Percentiles rank a stretch among this genome's conserved stretches.
Evolutionary conservation across 2,797 vertebrate species (phyloP).

Genomic region (Falco columbarius): DNA sequence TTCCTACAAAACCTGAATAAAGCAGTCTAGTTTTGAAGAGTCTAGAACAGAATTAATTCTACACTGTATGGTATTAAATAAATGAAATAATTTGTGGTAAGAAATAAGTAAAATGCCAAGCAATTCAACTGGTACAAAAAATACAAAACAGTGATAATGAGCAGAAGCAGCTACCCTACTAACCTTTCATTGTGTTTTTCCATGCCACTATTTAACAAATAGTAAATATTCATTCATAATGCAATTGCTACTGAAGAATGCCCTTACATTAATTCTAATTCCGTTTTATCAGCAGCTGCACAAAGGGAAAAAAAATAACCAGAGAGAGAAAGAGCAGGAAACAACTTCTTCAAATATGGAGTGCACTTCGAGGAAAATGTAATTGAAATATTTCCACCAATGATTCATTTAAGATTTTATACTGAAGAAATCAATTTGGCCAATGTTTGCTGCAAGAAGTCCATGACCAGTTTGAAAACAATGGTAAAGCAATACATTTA

Average conservation of each 20-base stretch:
- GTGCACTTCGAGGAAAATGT: background rate
- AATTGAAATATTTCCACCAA: background rate
- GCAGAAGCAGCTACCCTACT: background rate
- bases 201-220: background rate
- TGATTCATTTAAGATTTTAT: background rate
- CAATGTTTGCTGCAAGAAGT: background rate
- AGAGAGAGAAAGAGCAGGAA: background rate
- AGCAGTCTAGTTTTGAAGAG: background rate
- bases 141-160: background rate
- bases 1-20: background rate
- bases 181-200: background rate
- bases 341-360: background rate
- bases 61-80: background rate
- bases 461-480: background rate
- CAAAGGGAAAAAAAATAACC: rapidly evolving
- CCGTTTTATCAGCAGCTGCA: background rate
- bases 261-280: background rate
- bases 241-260: background rate
- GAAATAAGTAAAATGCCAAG: background rate
- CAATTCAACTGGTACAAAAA: background rate
- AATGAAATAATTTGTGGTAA: background rate
- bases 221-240: background rate
- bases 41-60: background rate
- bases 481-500: background rate
- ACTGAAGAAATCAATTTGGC: background rate